Base-by-base conservation (phyloP, 2,888 invertebrate genomes). In the Dendrolimus pini region DNA sequence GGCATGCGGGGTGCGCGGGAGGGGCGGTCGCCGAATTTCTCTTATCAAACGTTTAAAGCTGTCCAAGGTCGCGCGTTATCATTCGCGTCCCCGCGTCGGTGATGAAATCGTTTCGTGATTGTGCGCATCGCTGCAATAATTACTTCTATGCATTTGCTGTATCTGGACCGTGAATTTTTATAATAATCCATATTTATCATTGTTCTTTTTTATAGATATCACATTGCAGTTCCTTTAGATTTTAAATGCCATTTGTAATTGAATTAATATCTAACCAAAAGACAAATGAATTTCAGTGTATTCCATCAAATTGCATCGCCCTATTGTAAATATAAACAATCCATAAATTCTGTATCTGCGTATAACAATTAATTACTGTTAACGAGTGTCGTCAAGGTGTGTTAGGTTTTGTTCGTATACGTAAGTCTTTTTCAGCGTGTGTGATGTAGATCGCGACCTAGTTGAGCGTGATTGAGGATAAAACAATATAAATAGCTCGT, bases 401-500 rank as follows among this genome's bases (percentile, higher is more conserved):
- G 71, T 67, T 72, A 67, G 72, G 69, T 65, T 69, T 72, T 60
- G 67, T 71, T 68, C 30, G 30, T 66, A 67, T 65, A 75, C 75
- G 72, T 76, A 71, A 77, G 79, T 80, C 77, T 78, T 75, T 78
- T 80, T 75, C 76, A 79, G 79, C 77, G 77, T 77, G 77, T 78
- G 80, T 81, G 80, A 88, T 86, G 83, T 86, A 78, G 86, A 85
- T 80, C 84, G 83, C 85, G 89, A 86, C 89, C 89, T 78, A 89
- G 82, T 88, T 90, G 83, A 78, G 81, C 81, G 83, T 85, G 87
- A 85, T 88, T 86, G 87, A 89, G 89, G 87, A 88, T 88, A 88
- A 87, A 89, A 89, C 87, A 88, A 88, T 89, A 90, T 88, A 88
- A 90, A 89, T 89, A 90, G 88, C 83, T 80, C 85, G 83, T 88